Evolutionary conservation across 2,113 vertebrate species (phyloP).

Genomic region (Acinonyx jubatus): DNA sequence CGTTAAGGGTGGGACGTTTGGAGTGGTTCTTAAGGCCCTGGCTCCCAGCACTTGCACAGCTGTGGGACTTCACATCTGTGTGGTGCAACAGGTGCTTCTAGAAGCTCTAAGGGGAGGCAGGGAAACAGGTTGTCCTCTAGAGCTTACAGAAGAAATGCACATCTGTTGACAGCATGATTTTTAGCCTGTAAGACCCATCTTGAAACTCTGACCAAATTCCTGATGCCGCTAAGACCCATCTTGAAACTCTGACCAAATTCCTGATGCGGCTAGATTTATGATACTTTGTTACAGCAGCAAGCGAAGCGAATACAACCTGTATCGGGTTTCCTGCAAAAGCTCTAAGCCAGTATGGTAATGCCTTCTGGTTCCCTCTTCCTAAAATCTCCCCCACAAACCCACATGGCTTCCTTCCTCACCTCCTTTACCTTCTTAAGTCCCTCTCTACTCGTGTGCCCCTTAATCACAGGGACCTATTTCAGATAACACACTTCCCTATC

Average conservation of each 20-base stretch:
- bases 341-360: background rate
- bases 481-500: background rate
- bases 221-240: background rate
- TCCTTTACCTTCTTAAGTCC: background rate
- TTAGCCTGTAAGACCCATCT: background rate
- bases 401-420: background rate
- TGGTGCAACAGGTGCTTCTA: background rate
- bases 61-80: background rate
- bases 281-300: background rate
- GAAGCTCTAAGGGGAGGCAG: background rate
- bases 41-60: no score
- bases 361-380: background rate
- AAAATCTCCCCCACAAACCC: background rate
- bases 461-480: background rate
- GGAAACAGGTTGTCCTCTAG: background rate
- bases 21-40: background rate
- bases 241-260: background rate
- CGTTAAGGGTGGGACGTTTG: background rate
- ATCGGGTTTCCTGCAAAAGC: background rate
- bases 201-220: background rate
- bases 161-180: background rate
- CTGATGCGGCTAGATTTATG: background rate
- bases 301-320: background rate
- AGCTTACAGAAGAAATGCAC: background rate
- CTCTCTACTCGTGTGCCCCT: background rate